A percentile compares a stretch with the other conserved stretches of the same genome.
Conservation (phyloP, 2,888 invertebrate species). For the Hyposoter didymator region DNA sequence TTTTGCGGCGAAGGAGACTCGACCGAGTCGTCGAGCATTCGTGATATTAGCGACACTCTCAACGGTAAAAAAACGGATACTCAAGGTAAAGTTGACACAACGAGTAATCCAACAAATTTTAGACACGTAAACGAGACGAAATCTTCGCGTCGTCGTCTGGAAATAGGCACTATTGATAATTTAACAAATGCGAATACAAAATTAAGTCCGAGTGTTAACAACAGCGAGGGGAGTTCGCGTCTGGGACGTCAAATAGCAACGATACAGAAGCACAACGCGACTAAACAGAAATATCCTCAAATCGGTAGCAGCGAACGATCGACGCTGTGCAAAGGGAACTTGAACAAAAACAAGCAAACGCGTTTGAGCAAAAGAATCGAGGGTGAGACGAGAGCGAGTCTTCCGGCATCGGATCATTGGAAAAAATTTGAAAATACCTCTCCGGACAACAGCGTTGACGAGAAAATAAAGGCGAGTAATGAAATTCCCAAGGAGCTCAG, state of each 20-base stretch:
- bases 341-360: conserved; percentile 63
- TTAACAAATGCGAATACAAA: conserved; percentile 43
- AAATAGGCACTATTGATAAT: conserved; percentile 68
- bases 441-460: conserved; percentile 51
- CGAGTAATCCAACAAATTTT: conserved; percentile 33
- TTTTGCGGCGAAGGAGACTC: conserved; percentile 69
- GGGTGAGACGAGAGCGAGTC: conserved; percentile 5
- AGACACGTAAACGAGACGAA: conserved; percentile 46
- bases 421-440: conserved; percentile 21
- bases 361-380: conserved; percentile 62
- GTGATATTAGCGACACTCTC: conserved; percentile 47
- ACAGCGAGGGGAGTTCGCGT: conserved; percentile 24
- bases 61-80: conserved; percentile 43
- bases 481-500: conserved; percentile 69
- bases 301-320: conserved; percentile 46
- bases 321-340: conserved; percentile 52
- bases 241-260: conserved; percentile 35
- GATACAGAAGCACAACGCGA: conserved; percentile 46
- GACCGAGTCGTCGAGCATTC: conserved; percentile 63
- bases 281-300: conserved; percentile 54
- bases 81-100: conserved; percentile 13
- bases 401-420: conserved; percentile 26
- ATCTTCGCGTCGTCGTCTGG: conserved; percentile 20
- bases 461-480: conserved; percentile 65
- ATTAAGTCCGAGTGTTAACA: conserved; percentile 20